Evolutionary conservation across 2,113 vertebrate species (phyloP).

Genomic region (Scomber colias): DNA sequence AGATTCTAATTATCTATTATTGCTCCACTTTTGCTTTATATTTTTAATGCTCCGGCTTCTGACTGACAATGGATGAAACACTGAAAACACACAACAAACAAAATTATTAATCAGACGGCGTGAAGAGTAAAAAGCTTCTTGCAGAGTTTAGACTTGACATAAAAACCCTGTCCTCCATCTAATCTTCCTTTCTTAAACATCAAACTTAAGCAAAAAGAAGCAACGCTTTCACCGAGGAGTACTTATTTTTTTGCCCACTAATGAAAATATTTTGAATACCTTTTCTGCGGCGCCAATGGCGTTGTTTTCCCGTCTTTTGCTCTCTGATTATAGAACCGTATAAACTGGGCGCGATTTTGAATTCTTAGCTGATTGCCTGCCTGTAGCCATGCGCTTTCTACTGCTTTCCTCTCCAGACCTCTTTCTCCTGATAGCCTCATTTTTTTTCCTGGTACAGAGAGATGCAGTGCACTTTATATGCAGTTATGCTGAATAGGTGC

Average conservation of each 20-base stretch:
- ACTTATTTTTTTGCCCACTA: slow-evolving; percentile 72
- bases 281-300: slow-evolving; percentile 67
- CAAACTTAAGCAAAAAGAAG: slow-evolving; percentile 74
- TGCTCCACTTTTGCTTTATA: slow-evolving; percentile 16
- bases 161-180: slow-evolving; percentile 51
- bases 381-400: slow-evolving; percentile 79
- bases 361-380: slow-evolving; percentile 82
- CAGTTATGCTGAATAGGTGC: slow-evolving; percentile 78
- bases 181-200: slow-evolving; percentile 62
- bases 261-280: slow-evolving; percentile 78
- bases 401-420: slow-evolving; percentile 71
- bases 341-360: slow-evolving; percentile 76
- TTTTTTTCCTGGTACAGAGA: slow-evolving; percentile 52
- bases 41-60: slow-evolving; percentile 43
- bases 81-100: neutral
- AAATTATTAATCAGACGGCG: slow-evolving; percentile 44
- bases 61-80: slow-evolving; percentile 48
- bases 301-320: slow-evolving; percentile 71
- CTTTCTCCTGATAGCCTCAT: slow-evolving; percentile 72
- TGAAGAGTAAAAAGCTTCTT: slow-evolving; percentile 41
- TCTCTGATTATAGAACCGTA: slow-evolving; percentile 79
- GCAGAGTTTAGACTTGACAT: slow-evolving; percentile 50
- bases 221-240: slow-evolving; percentile 65
- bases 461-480: slow-evolving; percentile 69
- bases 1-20: slow-evolving; percentile 6